Conservation (phyloP, 2,797 vertebrate species). For the Monodelphis domestica region DNA sequence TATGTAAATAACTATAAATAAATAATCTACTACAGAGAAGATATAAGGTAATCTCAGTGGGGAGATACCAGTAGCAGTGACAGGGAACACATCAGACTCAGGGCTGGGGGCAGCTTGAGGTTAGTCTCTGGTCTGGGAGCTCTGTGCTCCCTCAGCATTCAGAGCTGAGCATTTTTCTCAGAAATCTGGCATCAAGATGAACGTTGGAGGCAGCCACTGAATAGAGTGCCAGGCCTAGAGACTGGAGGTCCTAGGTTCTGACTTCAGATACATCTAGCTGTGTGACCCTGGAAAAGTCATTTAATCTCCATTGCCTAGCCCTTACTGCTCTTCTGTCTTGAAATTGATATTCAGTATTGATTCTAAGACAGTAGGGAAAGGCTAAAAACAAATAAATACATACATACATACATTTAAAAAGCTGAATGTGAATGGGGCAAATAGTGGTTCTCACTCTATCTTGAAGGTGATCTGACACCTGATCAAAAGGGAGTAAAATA, state of each 20-base stretch:
- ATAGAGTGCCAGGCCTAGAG: no score
- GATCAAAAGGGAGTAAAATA: not conserved
- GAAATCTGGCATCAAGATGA: not conserved
- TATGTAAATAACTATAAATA: not conserved
- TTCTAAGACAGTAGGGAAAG: no score
- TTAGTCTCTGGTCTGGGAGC: not conserved
- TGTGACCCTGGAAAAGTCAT: no score
- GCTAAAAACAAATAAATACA: no score
- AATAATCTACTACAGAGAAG: not conserved
- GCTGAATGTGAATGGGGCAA: not conserved
- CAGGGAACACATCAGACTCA: not conserved
- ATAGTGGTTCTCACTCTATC: not conserved
- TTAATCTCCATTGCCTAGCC: not conserved
- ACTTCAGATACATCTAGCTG: no score
- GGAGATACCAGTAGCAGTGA: not conserved
- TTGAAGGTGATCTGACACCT: not conserved
- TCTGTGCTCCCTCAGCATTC: not conserved
- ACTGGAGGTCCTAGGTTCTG: no score
- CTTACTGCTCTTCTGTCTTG: no score
- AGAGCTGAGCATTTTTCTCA: not conserved
- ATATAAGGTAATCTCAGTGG: not conserved
- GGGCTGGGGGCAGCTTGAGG: not conserved
- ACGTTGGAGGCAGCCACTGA: no score
- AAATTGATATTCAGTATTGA: no score
- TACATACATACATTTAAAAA: no score